These are phyloP conservation scores for Oscheius sp. DNA, from an alignment of 2,888 invertebrate genomes.

Conservation along the genomic window DNA sequence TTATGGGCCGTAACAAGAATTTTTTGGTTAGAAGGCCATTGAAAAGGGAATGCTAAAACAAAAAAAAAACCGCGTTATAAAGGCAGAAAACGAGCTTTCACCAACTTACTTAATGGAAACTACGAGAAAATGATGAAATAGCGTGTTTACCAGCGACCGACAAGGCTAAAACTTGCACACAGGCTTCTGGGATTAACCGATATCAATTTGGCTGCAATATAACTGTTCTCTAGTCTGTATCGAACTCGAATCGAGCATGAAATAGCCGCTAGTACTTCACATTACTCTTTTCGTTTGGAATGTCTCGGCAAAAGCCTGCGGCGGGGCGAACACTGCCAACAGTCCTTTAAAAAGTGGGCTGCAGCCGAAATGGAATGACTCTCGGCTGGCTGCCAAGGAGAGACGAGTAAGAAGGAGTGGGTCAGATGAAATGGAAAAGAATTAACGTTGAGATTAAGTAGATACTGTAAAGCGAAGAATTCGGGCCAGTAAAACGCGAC, in stretches of 20 bases:
- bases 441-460: too few species aligned
- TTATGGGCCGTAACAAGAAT: neutral
- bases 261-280: neutral
- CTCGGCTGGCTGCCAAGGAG: too few species aligned
- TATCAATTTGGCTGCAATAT: neutral
- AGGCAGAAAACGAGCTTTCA: too few species aligned
- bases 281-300: constrained; percentile 4
- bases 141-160: neutral
- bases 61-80: too few species aligned
- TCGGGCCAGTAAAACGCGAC: too few species aligned
- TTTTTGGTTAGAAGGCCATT: neutral
- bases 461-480: too few species aligned
- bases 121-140: neutral
- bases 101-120: neutral
- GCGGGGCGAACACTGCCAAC: neutral
- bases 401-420: too few species aligned
- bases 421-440: too few species aligned
- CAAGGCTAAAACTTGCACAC: neutral
- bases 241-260: neutral
- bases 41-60: too few species aligned
- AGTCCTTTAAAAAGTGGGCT: neutral
- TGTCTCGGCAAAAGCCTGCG: constrained; percentile 4
- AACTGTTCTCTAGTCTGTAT: neutral
- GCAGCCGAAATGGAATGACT: too few species aligned
- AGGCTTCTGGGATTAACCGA: neutral